These are phyloP conservation scores for Zygothrica quintamaculata DNA, from an alignment of 2,888 invertebrate genomes.

Conservation along the genomic window DNA sequence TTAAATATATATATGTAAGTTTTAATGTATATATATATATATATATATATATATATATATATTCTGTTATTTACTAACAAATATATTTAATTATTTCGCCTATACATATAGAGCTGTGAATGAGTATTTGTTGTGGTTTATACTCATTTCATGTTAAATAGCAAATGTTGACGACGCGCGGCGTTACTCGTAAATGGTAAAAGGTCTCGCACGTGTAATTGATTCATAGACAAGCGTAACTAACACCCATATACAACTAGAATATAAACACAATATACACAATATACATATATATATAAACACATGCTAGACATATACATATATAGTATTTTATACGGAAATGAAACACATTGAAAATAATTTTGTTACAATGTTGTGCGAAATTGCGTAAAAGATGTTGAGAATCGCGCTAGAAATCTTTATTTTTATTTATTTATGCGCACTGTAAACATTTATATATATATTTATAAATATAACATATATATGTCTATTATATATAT, in stretches of 20 bases:
- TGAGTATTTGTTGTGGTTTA: slow-evolving; percentile 36
- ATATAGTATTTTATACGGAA: slow-evolving; percentile 28
- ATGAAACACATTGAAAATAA: slow-evolving; percentile 32
- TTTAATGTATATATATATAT: background rate
- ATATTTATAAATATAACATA: too few species aligned
- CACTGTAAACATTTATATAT: slow-evolving; percentile 1
- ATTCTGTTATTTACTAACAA: too few species aligned
- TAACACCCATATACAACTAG: slow-evolving; percentile 25
- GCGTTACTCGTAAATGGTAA: slow-evolving; percentile 34
- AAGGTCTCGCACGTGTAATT: slow-evolving; percentile 73
- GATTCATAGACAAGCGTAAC: slow-evolving; percentile 49
- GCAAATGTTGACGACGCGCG: slow-evolving; percentile 13
- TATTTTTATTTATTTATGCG: slow-evolving; percentile 31
- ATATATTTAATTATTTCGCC: too few species aligned
- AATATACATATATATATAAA: background rate
- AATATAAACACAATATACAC: slow-evolving; percentile 8
- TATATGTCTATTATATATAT: slow-evolving; percentile 1
- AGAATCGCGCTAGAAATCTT: slow-evolving; percentile 39
- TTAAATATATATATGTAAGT: slow-evolving; percentile 11
- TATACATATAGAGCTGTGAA: slow-evolving; percentile 5
- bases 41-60: background rate
- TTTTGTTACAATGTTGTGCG: slow-evolving; percentile 59
- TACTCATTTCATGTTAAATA: slow-evolving; percentile 38
- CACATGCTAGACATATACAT: slow-evolving; percentile 5
- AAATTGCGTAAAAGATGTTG: slow-evolving; percentile 66